These are phyloP conservation scores for Drosophila varians DNA, from an alignment of 1,140 invertebrate genomes.

Conservation along the genomic window DNA sequence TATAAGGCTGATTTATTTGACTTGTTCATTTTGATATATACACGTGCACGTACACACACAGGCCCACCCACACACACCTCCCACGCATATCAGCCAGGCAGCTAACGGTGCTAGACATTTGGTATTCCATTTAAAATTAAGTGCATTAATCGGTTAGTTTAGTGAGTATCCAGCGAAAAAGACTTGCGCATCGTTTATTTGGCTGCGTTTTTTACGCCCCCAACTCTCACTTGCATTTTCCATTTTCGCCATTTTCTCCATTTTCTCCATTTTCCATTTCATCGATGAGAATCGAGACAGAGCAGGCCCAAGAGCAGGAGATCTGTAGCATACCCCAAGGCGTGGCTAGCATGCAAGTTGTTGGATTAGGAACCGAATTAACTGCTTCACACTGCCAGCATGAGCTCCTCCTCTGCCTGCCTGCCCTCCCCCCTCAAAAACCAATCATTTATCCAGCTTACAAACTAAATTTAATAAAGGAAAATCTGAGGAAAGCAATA, in stretches of 20 bases:
- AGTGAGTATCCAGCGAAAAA: slow-evolving; percentile 66
- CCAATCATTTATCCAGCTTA: slow-evolving; percentile 6
- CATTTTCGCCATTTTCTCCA: not conserved
- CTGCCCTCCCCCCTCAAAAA: not conserved
- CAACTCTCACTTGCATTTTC: slow-evolving; percentile 4
- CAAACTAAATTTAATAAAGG: not conserved
- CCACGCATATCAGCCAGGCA: slow-evolving; percentile 42
- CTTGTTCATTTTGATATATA: slow-evolving; percentile 70
- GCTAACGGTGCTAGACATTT: slow-evolving; percentile 23
- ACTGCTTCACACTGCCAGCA: slow-evolving; percentile 47
- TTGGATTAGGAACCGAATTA: slow-evolving; percentile 16
- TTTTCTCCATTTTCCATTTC: slow-evolving; percentile 21
- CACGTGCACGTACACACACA: slow-evolving; percentile 11
- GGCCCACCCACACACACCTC: slow-evolving; percentile 23
- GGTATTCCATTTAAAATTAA: slow-evolving; percentile 46
- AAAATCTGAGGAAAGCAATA: slow-evolving; percentile 57
- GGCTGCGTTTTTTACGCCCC: slow-evolving; percentile 46
- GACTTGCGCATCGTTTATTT: slow-evolving; percentile 67
- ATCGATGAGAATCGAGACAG: slow-evolving; percentile 13
- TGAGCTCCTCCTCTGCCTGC: not conserved
- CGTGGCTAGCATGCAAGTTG: slow-evolving; percentile 1
- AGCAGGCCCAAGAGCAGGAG: slow-evolving; percentile 1
- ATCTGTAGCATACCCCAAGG: not conserved
- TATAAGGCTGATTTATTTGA: slow-evolving; percentile 81
- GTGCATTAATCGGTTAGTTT: slow-evolving; percentile 48